phyloP scores from a whole-genome alignment of 2,888 invertebrate genomes.

The Cephus runcator region DNA sequence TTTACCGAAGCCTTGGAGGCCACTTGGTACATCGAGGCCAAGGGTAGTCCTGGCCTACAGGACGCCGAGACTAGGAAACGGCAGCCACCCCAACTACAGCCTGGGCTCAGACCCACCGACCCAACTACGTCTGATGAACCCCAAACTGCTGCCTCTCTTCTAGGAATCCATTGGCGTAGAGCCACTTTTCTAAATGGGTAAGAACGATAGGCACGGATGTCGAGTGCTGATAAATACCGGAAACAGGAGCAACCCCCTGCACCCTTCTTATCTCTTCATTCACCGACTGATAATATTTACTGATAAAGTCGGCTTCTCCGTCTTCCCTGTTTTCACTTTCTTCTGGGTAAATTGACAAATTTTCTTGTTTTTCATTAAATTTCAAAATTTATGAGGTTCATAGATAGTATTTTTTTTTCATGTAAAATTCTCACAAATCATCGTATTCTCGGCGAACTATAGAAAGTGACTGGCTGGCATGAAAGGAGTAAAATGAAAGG shows the following conservation, averaged over 20 bases:
- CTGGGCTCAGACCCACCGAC: conserved; percentile 29
- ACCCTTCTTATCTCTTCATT: not conserved
- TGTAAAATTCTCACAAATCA: not conserved
- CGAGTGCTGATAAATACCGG: not conserved
- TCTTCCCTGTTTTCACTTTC: not conserved
- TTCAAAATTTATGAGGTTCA: not conserved
- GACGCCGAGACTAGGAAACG: conserved; percentile 30
- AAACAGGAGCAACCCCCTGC: not conserved
- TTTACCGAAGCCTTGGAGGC: not conserved
- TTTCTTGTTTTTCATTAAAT: not conserved
- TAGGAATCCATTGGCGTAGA: conserved; percentile 56
- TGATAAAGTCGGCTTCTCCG: not conserved
- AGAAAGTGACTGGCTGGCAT: not conserved
- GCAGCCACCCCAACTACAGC: conserved; percentile 42
- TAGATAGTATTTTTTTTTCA: not conserved
- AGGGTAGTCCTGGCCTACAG: conserved; percentile 24
- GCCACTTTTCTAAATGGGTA: conserved; percentile 23
- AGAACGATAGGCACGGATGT: conserved; percentile 9
- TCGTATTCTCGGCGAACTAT: not conserved
- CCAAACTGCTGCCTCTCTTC: conserved; percentile 46
- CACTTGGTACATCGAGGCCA: conserved; percentile 10
- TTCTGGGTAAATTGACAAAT: not conserved
- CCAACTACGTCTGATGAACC: conserved; percentile 35
- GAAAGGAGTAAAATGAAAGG: not conserved
- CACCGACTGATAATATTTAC: not conserved